These are phyloP conservation scores for Addax nasomaculatus DNA, from an alignment of 2,113 vertebrate species.

Conservation along the genomic window DNA sequence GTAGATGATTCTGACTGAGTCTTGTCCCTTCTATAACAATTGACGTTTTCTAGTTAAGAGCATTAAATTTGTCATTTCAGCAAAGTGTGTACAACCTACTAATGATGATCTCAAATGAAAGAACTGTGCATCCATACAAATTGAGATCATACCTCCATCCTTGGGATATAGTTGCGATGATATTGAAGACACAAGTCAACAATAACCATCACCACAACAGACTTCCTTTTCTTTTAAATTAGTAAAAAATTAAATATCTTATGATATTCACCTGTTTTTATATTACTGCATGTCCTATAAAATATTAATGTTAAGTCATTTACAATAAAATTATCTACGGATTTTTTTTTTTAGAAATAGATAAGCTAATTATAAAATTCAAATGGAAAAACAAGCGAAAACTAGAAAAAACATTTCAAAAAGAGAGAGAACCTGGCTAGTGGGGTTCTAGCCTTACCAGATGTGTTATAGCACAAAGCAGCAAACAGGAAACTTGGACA, in stretches of 20 bases:
- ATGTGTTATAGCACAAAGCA: background rate
- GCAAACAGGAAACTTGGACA: background rate
- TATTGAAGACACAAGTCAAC: conserved; percentile 49
- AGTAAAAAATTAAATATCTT: background rate
- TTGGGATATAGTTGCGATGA: conserved; percentile 46
- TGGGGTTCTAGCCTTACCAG: background rate
- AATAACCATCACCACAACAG: background rate
- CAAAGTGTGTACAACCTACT: background rate
- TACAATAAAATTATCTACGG: background rate
- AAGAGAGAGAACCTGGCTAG: background rate
- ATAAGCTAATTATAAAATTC: background rate
- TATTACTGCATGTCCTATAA: background rate
- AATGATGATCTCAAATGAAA: conserved; percentile 41
- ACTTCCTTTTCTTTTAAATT: background rate
- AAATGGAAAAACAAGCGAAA: background rate
- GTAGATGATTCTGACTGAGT: background rate
- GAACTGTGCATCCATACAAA: conserved; percentile 13
- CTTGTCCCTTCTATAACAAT: background rate
- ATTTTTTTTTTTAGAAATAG: background rate
- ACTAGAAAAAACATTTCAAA: background rate
- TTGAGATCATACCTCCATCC: conserved; percentile 51
- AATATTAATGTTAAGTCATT: background rate
- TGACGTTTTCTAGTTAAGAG: background rate
- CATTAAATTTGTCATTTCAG: conserved; percentile 7
- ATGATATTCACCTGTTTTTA: background rate